Conservation (phyloP, 1,140 invertebrate genomes). For the Penaeus indicus region DNA sequence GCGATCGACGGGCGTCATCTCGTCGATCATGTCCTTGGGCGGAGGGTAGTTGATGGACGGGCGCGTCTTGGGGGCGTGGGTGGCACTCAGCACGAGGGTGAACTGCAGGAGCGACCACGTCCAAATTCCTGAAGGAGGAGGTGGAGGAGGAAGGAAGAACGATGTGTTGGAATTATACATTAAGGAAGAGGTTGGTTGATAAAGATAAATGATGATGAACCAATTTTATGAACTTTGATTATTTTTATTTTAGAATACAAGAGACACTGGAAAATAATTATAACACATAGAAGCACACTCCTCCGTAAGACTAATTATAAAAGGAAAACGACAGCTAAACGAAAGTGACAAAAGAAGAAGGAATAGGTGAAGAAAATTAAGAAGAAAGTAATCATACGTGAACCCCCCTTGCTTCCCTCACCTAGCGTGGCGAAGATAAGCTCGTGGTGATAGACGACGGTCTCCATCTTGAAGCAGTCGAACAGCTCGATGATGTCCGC, state of each 20-base stretch:
- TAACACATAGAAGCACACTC: too few relatives aligned
- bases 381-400: background rate
- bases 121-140: constrained; percentile 50
- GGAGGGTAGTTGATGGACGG: constrained; percentile 59
- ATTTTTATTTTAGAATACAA: too few relatives aligned
- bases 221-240: too few relatives aligned
- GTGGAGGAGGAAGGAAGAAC: background rate
- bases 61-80: constrained; percentile 69
- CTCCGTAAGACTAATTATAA: background rate
- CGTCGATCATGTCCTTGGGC: constrained; percentile 31
- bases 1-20: constrained; percentile 29
- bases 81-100: constrained; percentile 71
- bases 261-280: too few relatives aligned
- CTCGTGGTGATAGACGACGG: constrained; percentile 64
- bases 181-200: too few relatives aligned
- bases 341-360: background rate
- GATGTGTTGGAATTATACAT: too few relatives aligned
- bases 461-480: constrained; percentile 71
- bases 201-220: too few relatives aligned
- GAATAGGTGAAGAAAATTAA: background rate
- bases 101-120: constrained; percentile 70
- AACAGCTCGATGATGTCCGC: constrained; percentile 76
- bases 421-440: constrained; percentile 67
- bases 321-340: background rate
- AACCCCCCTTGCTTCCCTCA: constrained; percentile 32